Base-by-base conservation (phyloP, 2,797 vertebrate genomes). In the Gallinago stenura region DNA sequence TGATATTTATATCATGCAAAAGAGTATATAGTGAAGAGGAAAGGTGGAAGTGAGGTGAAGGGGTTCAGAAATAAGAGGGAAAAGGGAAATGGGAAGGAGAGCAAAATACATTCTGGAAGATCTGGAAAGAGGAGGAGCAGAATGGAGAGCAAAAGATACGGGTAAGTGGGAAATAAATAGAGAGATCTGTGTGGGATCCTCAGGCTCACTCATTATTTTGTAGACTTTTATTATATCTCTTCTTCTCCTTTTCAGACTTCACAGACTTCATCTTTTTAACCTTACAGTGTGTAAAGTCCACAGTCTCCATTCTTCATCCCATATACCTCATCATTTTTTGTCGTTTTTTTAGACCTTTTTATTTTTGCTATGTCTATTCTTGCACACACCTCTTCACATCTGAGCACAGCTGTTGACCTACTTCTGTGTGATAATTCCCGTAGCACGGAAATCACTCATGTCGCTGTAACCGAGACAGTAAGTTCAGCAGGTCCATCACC, bases 361-460 rank as follows among this genome's bases (percentile, higher is more conserved):
- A 69, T 85, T 95, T 95, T 96, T 83, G 22, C 82, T 60, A 1
- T 78, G 56, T 76, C 94, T 95, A 39, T 95, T 95, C 70, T 91
- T 93, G 62, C 85, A 90, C 91, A 88, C 51, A 72, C 46, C 79
- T 91, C 79, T 83, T 72, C 69, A 86, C 43, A 73, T 90, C 84
- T 95, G 82, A 94, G 87, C 53, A 88, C 89, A 91, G 82, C 89
- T 96, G 89, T 97, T 96, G 86, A 95, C 89, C 94, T 83, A 88
- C 35, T 93, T 96, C 66, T 94, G 51, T 65, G 54, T 0, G 3
- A 66, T 93, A 86, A 90, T 88, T 97, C 83, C 72, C 0, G 0
- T 64, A 76, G 70, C 79, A 83, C 88, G 77, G 83, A 94, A 91
- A 92, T 70, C 87, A 76, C 65, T 95, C 79, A 83, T 95, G 46